Percentiles rank a stretch among this genome's conserved stretches.
These are phyloP conservation scores for Poeciliopsis turrubarensis DNA, from an alignment of 2,113 vertebrate species.

Conservation along the genomic window DNA sequence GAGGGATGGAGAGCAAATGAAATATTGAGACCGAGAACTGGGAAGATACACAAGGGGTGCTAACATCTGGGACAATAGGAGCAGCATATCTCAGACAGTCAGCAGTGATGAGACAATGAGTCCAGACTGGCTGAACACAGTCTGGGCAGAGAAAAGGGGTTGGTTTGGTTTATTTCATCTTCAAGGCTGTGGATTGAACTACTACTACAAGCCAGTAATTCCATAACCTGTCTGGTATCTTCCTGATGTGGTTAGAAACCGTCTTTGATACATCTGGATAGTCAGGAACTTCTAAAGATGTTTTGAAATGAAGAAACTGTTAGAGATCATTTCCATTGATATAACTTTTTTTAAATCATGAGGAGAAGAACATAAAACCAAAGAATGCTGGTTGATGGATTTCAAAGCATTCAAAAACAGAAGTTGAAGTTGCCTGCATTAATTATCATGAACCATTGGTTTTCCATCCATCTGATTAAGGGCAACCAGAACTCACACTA, in stretches of 20 bases:
- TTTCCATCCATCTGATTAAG: conserved; percentile 64
- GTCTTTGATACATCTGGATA: neutral
- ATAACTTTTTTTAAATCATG: neutral
- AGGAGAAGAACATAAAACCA: neutral
- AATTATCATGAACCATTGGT: conserved; percentile 50
- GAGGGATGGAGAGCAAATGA: conserved; percentile 33
- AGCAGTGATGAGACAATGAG: conserved; percentile 49
- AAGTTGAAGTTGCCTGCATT: conserved; percentile 30
- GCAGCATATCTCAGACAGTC: conserved; percentile 50
- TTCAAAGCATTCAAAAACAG: conserved; percentile 24
- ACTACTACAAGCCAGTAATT: conserved; percentile 52
- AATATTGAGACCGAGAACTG: conserved; percentile 9
- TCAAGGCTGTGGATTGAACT: conserved; percentile 70
- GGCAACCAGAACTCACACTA: neutral
- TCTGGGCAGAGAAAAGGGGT: conserved; percentile 48
- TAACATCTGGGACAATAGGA: conserved; percentile 32
- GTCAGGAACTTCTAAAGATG: neutral
- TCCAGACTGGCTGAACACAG: conserved; percentile 70
- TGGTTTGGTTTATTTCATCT: conserved; percentile 63
- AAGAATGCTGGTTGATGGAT: conserved; percentile 50
- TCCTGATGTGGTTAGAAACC: conserved; percentile 12
- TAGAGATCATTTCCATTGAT: neutral
- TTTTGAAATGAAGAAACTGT: neutral
- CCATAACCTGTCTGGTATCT: conserved; percentile 45
- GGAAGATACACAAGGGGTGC: conserved; percentile 24